Evolutionary conservation across 2,797 vertebrate genomes (phyloP).

Genomic region (Anguilla pacifica): DNA sequence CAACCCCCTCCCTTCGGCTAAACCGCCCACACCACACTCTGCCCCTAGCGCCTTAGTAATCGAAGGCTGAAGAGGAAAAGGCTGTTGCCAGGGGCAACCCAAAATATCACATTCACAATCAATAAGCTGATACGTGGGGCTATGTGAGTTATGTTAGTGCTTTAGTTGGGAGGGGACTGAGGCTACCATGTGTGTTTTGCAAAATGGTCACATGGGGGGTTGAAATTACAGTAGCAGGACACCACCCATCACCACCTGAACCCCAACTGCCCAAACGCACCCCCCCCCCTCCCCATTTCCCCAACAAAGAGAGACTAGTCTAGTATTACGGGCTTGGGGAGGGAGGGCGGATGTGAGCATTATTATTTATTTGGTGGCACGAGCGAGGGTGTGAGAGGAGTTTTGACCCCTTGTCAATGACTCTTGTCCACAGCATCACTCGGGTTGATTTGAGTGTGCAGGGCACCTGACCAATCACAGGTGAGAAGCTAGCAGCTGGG

Average conservation of each 20-base stretch:
- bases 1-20: neutral
- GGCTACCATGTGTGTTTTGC: neutral
- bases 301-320: neutral
- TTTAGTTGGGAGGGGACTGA: neutral
- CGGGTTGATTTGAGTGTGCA: neutral
- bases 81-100: conserved; percentile 3
- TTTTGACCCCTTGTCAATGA: neutral
- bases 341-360: neutral
- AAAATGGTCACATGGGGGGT: neutral
- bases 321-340: neutral
- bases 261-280: neutral
- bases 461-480: neutral
- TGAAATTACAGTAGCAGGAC: neutral
- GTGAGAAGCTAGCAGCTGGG: neutral
- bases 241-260: neutral
- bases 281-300: neutral
- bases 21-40: neutral
- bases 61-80: neutral
- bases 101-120: conserved; percentile 12
- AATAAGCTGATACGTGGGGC: neutral
- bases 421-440: neutral
- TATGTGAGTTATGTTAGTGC: neutral
- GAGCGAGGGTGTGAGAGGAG: neutral
- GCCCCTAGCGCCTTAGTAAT: neutral
- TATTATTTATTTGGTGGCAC: neutral